Conservation (phyloP, 2,888 invertebrate species). For the Eudasyphora cyanicolor region DNA sequence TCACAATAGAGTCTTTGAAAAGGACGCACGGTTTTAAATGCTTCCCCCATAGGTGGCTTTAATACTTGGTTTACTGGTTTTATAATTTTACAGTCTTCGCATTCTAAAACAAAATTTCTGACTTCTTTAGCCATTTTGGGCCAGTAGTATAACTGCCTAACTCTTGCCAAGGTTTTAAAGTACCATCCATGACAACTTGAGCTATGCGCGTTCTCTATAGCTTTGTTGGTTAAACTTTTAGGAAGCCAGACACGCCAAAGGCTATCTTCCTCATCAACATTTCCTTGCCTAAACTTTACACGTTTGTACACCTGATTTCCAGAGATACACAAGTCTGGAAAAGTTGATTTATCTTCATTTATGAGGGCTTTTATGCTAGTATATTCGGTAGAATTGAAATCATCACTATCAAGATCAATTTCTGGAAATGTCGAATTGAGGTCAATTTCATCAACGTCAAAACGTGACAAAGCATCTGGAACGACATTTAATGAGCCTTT, state of each 20-base stretch:
- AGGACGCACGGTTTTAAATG: background rate
- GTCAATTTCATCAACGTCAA: conserved; percentile 25
- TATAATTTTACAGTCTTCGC: no score
- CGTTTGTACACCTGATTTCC: conserved; percentile 7
- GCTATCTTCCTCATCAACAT: conserved; percentile 1
- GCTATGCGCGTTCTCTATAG: background rate
- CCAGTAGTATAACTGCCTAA: conserved; percentile 27
- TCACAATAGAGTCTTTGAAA: conserved; percentile 26
- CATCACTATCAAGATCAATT: background rate
- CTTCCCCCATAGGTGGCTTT: conserved; percentile 20
- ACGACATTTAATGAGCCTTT: conserved; percentile 46
- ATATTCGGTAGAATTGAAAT: background rate
- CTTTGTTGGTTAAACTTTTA: background rate
- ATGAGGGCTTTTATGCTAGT: background rate
- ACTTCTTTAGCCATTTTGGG: conserved; percentile 29
- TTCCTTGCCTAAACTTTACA: background rate
- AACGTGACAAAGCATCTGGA: conserved; percentile 12
- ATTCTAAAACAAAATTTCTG: background rate
- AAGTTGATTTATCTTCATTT: background rate
- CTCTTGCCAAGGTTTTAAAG: background rate
- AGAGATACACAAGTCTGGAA: background rate
- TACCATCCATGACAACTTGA: conserved; percentile 28
- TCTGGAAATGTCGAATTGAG: background rate
- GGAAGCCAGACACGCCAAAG: conserved; percentile 33
- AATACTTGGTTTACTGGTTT: no score